These are phyloP conservation scores for Paradisaea rubra DNA, from an alignment of 2,113 vertebrate species.

Conservation along the genomic window DNA sequence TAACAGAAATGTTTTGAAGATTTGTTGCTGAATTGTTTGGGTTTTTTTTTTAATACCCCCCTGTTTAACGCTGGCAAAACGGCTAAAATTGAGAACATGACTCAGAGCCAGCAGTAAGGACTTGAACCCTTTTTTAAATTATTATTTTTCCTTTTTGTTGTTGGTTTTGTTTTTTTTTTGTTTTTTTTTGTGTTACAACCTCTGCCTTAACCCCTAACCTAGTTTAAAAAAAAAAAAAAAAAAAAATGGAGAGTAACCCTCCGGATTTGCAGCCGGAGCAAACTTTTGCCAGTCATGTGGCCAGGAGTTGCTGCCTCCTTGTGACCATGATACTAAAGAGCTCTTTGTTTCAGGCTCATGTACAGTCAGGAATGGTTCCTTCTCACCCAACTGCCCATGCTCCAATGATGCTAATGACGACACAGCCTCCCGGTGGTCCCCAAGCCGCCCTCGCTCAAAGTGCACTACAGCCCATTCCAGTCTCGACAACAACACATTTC, in stretches of 20 bases:
- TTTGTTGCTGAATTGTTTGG: not conserved
- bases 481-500: constrained; percentile 85
- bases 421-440: constrained; percentile 91
- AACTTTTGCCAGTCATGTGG: constrained; percentile 15
- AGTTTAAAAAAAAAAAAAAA: not conserved
- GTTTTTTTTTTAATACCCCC: not conserved
- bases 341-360: constrained; percentile 89
- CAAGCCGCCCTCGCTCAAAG: constrained; percentile 90
- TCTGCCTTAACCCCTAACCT: constrained; percentile 13
- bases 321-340: constrained; percentile 69
- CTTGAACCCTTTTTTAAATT: not conserved
- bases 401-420: constrained; percentile 97
- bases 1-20: not conserved
- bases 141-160: not conserved
- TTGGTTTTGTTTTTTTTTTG: not conserved
- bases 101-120: constrained; percentile 2
- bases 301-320: constrained; percentile 44
- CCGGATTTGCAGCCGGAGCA: constrained; percentile 16
- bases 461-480: constrained; percentile 94
- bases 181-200: not conserved
- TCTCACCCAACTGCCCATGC: constrained; percentile 92
- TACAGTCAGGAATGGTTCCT: constrained; percentile 96
- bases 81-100: not conserved
- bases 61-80: not conserved
- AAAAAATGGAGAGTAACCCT: not conserved